Conservation (phyloP, 2,797 vertebrate species). For the Danio jaintianensis region DNA sequence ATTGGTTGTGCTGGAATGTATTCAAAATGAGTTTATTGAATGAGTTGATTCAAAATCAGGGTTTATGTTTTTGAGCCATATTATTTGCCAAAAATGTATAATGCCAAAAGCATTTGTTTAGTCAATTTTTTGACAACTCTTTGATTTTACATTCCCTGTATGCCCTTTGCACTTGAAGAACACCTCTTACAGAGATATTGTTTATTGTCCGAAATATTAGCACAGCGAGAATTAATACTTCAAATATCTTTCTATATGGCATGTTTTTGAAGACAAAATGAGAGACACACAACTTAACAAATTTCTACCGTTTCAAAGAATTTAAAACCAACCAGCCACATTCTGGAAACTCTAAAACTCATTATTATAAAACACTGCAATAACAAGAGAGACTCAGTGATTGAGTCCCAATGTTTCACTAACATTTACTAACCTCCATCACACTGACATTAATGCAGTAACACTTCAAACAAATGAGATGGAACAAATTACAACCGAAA, state of each 20-base stretch:
- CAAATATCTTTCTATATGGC: not conserved
- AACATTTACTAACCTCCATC: not conserved
- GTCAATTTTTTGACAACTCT: not conserved
- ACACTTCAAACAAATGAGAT: not conserved
- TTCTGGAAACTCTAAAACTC: not conserved
- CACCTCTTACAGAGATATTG: not conserved
- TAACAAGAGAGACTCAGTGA: not conserved
- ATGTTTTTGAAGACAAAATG: not conserved
- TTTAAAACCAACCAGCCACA: not conserved
- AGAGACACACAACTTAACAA: not conserved
- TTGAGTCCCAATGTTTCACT: not conserved
- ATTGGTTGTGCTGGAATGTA: slow-evolving; percentile 50
- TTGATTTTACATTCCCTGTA: not conserved
- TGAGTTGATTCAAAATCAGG: slow-evolving; percentile 17
- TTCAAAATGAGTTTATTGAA: slow-evolving; percentile 27
- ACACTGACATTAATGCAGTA: not conserved
- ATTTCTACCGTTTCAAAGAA: not conserved
- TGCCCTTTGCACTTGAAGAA: not conserved
- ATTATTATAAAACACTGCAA: not conserved
- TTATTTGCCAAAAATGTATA: too few relatives aligned
- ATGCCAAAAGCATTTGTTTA: not conserved
- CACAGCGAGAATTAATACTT: not conserved
- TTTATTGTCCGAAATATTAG: not conserved
- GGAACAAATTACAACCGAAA: not conserved
- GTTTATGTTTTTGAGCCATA: slow-evolving; percentile 13